These are phyloP conservation scores for Esox lucius DNA, from an alignment of 2,797 vertebrate species.

Conservation along the genomic window DNA sequence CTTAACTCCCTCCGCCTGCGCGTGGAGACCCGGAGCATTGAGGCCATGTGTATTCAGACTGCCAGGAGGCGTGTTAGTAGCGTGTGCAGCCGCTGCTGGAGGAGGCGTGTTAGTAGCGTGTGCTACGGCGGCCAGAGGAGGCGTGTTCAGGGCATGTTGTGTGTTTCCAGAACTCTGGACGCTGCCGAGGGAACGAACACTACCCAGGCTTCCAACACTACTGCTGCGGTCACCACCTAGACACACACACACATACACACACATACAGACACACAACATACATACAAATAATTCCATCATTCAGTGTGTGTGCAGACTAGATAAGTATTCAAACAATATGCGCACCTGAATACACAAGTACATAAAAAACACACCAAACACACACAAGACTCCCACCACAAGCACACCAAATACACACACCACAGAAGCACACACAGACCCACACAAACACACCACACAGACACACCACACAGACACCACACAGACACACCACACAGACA, in stretches of 20 bases:
- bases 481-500: too few species aligned
- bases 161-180: slow-evolving; percentile 69
- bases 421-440: neutral
- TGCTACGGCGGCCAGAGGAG: slow-evolving; percentile 31
- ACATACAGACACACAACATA: neutral
- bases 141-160: slow-evolving; percentile 64
- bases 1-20: slow-evolving; percentile 92
- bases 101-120: slow-evolving; percentile 39
- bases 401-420: neutral
- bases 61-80: slow-evolving; percentile 51
- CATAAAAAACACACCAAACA: too few species aligned
- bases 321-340: too few species aligned
- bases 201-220: slow-evolving; percentile 87
- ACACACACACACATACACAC: neutral
- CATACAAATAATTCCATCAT: slow-evolving; percentile 6
- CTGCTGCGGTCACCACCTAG: slow-evolving; percentile 80
- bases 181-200: slow-evolving; percentile 78
- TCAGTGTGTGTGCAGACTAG: too few species aligned
- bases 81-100: slow-evolving; percentile 64
- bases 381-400: neutral
- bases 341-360: too few species aligned
- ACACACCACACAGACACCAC: too few species aligned
- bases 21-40: slow-evolving; percentile 83
- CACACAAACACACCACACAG: too few species aligned
- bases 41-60: slow-evolving; percentile 78